Percentiles rank a stretch among this genome's conserved stretches.
phyloP scores from a whole-genome alignment of 2,113 vertebrate species.

The Gobio gobio region DNA sequence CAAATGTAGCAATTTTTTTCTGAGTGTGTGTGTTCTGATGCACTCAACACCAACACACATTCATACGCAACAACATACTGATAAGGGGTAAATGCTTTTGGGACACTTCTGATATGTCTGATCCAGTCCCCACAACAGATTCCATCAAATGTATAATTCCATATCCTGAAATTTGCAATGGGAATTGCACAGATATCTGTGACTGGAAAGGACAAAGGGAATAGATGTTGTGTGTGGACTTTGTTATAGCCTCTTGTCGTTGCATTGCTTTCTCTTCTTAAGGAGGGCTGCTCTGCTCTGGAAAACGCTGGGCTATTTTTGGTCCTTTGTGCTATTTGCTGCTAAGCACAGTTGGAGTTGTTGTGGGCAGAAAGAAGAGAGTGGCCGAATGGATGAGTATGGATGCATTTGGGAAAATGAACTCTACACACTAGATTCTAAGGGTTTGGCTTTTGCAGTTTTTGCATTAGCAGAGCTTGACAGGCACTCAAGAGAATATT shows the following conservation, averaged over 20 bases:
- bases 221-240: background rate
- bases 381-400: conserved; percentile 45
- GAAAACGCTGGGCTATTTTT: conserved; percentile 78
- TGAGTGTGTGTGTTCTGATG: background rate
- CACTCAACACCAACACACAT: background rate
- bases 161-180: background rate
- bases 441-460: conserved; percentile 58
- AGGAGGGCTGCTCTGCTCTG: conserved; percentile 75
- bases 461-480: conserved; percentile 9
- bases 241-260: conserved; percentile 26
- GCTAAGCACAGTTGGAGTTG: conserved; percentile 76
- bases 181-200: background rate
- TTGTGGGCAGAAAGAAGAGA: conserved; percentile 56
- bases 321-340: conserved; percentile 81
- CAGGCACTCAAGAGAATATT: conserved; percentile 54
- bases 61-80: background rate
- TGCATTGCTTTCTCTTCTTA: conserved; percentile 57
- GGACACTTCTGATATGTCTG: background rate
- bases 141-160: background rate
- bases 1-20: background rate
- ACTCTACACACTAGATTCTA: conserved; percentile 60
- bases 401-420: conserved; percentile 54
- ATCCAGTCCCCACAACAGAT: background rate
- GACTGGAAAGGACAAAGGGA: background rate
- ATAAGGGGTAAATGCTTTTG: background rate